Conservation (phyloP, 2,797 vertebrate genomes). For the Acrocephalus scirpaceus region DNA sequence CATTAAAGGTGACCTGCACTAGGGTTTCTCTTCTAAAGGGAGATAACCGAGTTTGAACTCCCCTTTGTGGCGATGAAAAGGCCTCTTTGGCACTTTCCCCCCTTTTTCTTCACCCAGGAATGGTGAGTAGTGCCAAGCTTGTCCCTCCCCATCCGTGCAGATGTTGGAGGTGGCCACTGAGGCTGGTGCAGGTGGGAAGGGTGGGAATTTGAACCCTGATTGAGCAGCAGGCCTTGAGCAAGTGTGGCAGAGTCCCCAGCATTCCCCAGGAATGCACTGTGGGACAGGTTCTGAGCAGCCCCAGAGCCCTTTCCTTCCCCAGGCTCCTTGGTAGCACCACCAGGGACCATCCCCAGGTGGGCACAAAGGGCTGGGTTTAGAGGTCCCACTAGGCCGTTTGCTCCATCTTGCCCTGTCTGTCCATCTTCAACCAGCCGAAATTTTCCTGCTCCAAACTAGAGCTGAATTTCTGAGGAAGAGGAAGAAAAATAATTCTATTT, state of each 20-base stretch:
- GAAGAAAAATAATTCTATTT: background rate
- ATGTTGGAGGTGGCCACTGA: background rate
- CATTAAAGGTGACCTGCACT: background rate
- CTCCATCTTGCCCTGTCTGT: background rate
- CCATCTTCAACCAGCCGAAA: background rate
- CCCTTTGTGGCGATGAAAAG: background rate
- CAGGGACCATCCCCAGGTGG: background rate
- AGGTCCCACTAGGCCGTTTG: background rate
- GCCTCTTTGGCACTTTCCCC: background rate
- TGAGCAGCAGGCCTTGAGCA: background rate
- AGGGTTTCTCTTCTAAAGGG: background rate
- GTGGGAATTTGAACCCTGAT: background rate
- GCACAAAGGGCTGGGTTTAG: background rate
- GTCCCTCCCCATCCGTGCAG: background rate
- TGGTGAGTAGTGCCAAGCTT: background rate
- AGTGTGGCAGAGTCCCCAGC: background rate
- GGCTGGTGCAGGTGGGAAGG: background rate
- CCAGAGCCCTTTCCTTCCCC: background rate
- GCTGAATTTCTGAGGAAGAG: background rate
- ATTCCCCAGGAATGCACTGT: background rate
- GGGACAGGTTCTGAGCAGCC: background rate
- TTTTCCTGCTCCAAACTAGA: background rate
- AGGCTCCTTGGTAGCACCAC: background rate
- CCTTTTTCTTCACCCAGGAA: background rate
- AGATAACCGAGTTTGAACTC: background rate